phyloP scores from a whole-genome alignment of 2,113 vertebrate species.

The Datnioides undecimradiatus region DNA sequence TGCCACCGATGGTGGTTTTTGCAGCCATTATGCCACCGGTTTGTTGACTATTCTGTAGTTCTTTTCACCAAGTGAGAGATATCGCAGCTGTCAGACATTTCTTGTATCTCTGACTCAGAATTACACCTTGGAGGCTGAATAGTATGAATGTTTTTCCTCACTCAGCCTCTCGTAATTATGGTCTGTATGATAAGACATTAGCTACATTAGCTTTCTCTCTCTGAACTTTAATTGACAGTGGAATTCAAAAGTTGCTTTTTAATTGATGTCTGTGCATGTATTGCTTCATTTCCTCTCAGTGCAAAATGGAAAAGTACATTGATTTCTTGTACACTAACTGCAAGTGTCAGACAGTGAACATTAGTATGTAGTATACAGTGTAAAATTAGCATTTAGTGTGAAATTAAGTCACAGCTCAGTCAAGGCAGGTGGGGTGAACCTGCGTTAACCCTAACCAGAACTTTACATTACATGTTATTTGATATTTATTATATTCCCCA shows the following conservation, averaged over 20 bases:
- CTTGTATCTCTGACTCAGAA: constrained; percentile 19
- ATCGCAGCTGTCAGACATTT: constrained; percentile 15
- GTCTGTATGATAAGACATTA: constrained; percentile 19
- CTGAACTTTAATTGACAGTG: constrained; percentile 38
- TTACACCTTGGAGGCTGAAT: constrained; percentile 24
- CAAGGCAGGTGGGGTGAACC: neutral
- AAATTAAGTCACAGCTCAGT: constrained; percentile 11
- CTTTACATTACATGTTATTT: no score
- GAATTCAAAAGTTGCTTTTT: constrained; percentile 13
- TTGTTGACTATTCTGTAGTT: constrained; percentile 3
- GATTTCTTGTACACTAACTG: neutral
- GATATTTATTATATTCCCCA: neutral
- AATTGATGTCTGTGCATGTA: constrained; percentile 18
- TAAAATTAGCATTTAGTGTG: constrained; percentile 1
- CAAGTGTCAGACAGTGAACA: neutral
- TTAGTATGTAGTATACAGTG: neutral
- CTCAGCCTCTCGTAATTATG: constrained; percentile 30
- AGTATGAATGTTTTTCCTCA: constrained; percentile 25
- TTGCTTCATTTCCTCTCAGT: constrained; percentile 10
- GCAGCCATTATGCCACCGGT: neutral
- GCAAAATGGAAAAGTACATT: constrained; percentile 17
- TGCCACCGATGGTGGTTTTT: neutral
- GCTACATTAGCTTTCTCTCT: constrained; percentile 21
- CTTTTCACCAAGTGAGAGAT: constrained; percentile 3
- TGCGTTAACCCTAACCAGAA: no score